A percentile compares a stretch with the other conserved stretches of the same genome.
Conservation (phyloP, 2,113 vertebrate genomes). For the Prochilodus magdalenae region DNA sequence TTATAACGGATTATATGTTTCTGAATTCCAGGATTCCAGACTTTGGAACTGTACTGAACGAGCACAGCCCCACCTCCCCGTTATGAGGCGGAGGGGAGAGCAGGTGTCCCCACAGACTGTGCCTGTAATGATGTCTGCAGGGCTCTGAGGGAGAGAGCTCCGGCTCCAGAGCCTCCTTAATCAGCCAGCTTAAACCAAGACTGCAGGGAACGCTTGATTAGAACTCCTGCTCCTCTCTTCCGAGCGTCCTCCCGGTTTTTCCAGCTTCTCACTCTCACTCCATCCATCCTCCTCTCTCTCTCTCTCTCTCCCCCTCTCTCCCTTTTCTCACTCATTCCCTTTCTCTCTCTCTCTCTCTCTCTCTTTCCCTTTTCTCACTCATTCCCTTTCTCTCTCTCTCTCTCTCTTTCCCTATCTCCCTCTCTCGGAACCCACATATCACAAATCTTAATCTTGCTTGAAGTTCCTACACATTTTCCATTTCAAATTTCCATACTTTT, state of each 20-base stretch:
- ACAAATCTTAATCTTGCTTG: too few species aligned
- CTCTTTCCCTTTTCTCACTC: too few species aligned
- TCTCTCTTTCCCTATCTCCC: too few species aligned
- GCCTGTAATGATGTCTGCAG: constrained; percentile 40
- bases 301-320: not conserved
- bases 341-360: too few species aligned
- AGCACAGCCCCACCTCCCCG: not conserved
- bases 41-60: not conserved
- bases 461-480: too few species aligned
- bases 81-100: not conserved
- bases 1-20: not conserved
- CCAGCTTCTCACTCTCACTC: not conserved
- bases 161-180: constrained; percentile 26
- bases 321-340: too few species aligned
- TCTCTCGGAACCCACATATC: too few species aligned
- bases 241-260: not conserved
- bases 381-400: too few species aligned
- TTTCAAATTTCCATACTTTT: too few species aligned
- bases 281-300: not conserved
- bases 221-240: constrained; percentile 12
- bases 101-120: constrained; percentile 38
- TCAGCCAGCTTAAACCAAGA: constrained; percentile 35
- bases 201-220: constrained; percentile 44
- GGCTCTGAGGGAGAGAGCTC: not conserved
- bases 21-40: not conserved